Evolutionary conservation across 2,113 vertebrate genomes (phyloP).

Genomic region (human): GRCh38 chr3:82128501-82129000

Average conservation of each 20-base stretch:
- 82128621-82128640: background rate
- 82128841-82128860: background rate
- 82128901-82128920: background rate
- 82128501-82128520: background rate
- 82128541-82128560: background rate
- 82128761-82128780: too few species aligned
- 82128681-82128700: background rate
- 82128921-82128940: background rate
- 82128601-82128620: background rate
- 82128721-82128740: background rate
- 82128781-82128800: background rate
- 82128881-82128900: background rate
- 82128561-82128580: background rate
- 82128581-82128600: background rate
- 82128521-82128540: background rate
- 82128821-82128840: background rate
- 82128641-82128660: background rate
- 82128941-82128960: background rate
- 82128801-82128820: background rate
- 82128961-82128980: background rate
- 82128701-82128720: background rate
- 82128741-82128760: background rate
- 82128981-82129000: background rate
- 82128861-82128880: background rate
- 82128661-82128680: background rate